These are phyloP conservation scores for Anthoptus insignis DNA, from an alignment of 2,888 invertebrate species.

Conservation along the genomic window DNA sequence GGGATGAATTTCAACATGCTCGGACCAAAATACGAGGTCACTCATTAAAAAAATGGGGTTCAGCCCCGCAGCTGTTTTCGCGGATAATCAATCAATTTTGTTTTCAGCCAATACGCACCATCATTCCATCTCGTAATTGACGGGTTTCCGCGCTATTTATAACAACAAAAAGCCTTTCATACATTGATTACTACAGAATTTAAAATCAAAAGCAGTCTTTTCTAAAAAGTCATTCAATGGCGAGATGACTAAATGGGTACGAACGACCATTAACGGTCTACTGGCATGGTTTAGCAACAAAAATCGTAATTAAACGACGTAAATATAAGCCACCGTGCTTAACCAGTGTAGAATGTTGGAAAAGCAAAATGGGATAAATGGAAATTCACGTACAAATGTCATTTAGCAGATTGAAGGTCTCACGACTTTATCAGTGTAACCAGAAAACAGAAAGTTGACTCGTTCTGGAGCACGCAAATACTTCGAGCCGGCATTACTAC, in stretches of 20 bases:
- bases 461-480: too few species aligned
- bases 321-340: too few species aligned
- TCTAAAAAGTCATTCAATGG: constrained; percentile 1
- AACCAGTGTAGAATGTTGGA: too few species aligned
- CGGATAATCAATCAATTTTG: constrained; percentile 39
- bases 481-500: too few species aligned
- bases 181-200: constrained; percentile 30
- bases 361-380: too few species aligned
- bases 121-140: constrained; percentile 23
- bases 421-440: too few species aligned
- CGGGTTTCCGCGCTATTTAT: constrained; percentile 24
- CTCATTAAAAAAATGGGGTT: constrained; percentile 26
- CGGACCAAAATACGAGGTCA: constrained; percentile 15
- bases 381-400: too few species aligned
- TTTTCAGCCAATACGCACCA: constrained; percentile 31
- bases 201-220: constrained; percentile 6
- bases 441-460: too few species aligned
- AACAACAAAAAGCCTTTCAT: constrained; percentile 34
- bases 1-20: constrained; percentile 6
- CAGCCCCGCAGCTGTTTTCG: constrained; percentile 29
- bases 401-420: too few species aligned
- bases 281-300: too few species aligned
- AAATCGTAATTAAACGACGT: background rate
- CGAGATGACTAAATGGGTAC: background rate
- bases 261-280: background rate